Base-by-base conservation (phyloP, 2,888 invertebrate species). In the Acrobasis suavella region DNA sequence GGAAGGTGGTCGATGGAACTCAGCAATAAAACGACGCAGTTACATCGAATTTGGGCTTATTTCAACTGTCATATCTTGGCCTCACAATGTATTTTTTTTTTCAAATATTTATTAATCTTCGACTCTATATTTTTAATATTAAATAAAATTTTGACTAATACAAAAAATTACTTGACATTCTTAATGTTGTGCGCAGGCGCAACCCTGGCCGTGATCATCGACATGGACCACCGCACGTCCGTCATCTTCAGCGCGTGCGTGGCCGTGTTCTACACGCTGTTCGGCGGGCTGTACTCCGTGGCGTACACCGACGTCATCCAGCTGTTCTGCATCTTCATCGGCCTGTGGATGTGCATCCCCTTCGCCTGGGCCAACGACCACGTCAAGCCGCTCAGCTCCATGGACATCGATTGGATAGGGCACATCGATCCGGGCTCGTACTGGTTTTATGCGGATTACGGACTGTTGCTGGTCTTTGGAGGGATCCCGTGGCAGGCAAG, bases 261-360 rank as follows among this genome's bases (percentile, higher is more conserved):
- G 73, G 99, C 99, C 16, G 97, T 99, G 55, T 96, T 98, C 92
- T 99, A 99, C 93, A 99, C 99, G 1, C 95, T 99, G 61, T 98
- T 99, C 86, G 99, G 99, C 1, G 99, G 99, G 0, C 95, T 99
- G 54, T 99, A 99, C 92, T 96, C 98, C 62, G 99, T 99, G 66
- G 99, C 99, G 1, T 99, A 99, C 86, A 99, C 99, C 0, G 99
- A 99, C 86, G 99, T 99, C 76, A 98, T 99, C 76, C 99, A 99
- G 89, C 94, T 99, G 56, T 98, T 98, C 93, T 99, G 98, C 92
- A 99, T 99, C 82, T 98, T 99, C 90, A 95, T 99, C 77, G 99
- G 99, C 39, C 93, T 99, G 86, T 99, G 99, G 99, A 95, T 99
- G 95, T 98, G 98, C 84, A 98, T 99, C 70, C 99, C 99, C 0